These are phyloP conservation scores for Caenorhabditis remanei DNA, from an alignment of 1,140 invertebrate species.

Conservation along the genomic window DNA sequence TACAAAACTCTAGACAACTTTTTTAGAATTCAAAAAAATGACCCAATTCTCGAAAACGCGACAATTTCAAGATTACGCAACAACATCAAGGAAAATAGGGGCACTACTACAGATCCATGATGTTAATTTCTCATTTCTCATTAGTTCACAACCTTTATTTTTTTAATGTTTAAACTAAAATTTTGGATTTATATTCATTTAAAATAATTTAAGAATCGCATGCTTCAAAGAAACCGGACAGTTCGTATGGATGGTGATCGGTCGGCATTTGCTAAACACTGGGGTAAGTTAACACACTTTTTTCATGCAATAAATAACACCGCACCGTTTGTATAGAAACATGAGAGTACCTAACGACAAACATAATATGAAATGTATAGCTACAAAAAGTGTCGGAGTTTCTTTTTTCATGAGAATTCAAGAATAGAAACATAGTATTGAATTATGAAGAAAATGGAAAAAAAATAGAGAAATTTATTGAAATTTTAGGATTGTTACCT, in stretches of 20 bases:
- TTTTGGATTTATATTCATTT: no score
- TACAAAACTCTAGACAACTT: background rate
- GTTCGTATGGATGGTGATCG: conserved; percentile 47
- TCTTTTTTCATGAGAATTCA: background rate
- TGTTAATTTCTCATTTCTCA: no score
- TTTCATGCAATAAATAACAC: conserved; percentile 47
- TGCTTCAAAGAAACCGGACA: conserved; percentile 49
- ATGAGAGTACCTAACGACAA: conserved; percentile 27
- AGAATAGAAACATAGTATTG: background rate
- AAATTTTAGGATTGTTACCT: conserved; percentile 6
- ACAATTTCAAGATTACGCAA: conserved; percentile 26
- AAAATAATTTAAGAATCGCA: background rate
- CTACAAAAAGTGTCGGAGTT: background rate
- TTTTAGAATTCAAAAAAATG: background rate
- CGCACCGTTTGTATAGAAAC: conserved; percentile 17
- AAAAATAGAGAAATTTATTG: background rate
- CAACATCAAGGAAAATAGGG: background rate
- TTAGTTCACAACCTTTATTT: no score
- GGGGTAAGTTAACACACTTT: conserved; percentile 45
- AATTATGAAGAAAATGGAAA: background rate
- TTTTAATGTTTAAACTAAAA: no score
- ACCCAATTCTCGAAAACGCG: background rate
- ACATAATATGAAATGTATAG: conserved; percentile 47
- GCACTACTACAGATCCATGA: no score
- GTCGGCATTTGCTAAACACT: conserved; percentile 46